Conservation (phyloP, 2,113 vertebrate genomes). For the Steatornis caripensis region DNA sequence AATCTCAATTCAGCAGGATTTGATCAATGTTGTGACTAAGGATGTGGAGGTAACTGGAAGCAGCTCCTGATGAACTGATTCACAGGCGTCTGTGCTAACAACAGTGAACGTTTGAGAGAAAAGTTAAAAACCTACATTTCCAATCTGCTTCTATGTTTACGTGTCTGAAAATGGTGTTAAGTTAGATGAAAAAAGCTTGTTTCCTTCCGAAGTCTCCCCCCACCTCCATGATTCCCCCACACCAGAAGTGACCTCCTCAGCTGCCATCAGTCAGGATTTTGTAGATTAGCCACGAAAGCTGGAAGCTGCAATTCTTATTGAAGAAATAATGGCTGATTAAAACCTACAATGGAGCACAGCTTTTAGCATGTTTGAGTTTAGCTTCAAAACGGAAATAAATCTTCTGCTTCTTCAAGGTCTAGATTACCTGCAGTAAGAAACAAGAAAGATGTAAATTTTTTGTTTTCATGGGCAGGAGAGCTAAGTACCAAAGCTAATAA, state of each 20-base stretch:
- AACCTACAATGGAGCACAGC: not conserved
- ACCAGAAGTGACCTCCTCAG: not conserved
- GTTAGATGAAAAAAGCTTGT: not conserved
- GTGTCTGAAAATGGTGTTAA: not conserved
- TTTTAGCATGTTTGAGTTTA: not conserved
- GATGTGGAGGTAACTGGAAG: not conserved
- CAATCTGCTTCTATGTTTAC: not conserved
- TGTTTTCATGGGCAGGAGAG: not conserved
- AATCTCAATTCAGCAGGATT: not conserved
- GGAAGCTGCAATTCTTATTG: not conserved
- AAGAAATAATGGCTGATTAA: not conserved
- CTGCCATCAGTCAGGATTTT: not conserved
- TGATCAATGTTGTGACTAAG: not conserved
- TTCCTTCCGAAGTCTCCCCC: not conserved
- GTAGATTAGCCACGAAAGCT: not conserved
- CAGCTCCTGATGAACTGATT: not conserved
- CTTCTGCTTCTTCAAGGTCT: not conserved
- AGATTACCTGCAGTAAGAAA: not conserved
- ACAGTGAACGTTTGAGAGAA: not conserved
- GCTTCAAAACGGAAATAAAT: not conserved
- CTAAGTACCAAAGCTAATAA: not conserved
- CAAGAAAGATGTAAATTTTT: not conserved
- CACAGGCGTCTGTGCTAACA: not conserved
- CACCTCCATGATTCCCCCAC: not conserved
- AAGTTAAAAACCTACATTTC: not conserved